A percentile compares a stretch with the other conserved stretches of the same genome.
These are phyloP conservation scores for Lophochroa leadbeateri DNA, from an alignment of 2,113 vertebrate genomes.

Conservation along the genomic window DNA sequence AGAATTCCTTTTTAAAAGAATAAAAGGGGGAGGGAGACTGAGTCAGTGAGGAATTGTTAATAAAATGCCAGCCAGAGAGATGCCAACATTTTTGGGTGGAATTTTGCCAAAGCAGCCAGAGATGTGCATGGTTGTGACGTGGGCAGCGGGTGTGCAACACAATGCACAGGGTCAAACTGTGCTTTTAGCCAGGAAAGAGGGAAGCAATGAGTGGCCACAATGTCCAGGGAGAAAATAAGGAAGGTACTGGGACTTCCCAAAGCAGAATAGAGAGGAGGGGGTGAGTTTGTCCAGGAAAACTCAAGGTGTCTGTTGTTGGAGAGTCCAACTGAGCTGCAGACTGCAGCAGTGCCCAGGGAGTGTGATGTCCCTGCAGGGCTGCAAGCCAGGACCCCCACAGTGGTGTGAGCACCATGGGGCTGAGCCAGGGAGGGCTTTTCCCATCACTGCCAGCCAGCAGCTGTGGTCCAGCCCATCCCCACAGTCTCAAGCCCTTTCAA, in stretches of 20 bases:
- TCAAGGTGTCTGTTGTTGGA: background rate
- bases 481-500: background rate
- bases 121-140: rapidly evolving
- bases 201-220: rapidly evolving
- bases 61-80: background rate
- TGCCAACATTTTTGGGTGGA: background rate
- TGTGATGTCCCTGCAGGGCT: rapidly evolving
- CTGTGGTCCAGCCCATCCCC: background rate
- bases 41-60: background rate
- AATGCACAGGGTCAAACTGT: background rate
- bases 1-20: constrained; percentile 39
- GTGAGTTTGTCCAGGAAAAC: background rate
- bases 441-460: background rate
- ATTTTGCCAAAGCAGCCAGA: background rate
- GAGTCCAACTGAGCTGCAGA: background rate
- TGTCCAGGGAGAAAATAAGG: background rate
- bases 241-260: background rate
- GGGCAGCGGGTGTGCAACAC: rapidly evolving
- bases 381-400: background rate
- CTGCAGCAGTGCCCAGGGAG: rapidly evolving
- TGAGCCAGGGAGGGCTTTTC: background rate
- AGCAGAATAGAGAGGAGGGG: no score
- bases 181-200: background rate
- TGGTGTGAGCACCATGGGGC: background rate
- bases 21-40: background rate